Percentiles rank a stretch among this genome's conserved stretches.
These are phyloP conservation scores for Drosophila pseudoananassae DNA, from an alignment of 1,140 invertebrate genomes.

Conservation along the genomic window DNA sequence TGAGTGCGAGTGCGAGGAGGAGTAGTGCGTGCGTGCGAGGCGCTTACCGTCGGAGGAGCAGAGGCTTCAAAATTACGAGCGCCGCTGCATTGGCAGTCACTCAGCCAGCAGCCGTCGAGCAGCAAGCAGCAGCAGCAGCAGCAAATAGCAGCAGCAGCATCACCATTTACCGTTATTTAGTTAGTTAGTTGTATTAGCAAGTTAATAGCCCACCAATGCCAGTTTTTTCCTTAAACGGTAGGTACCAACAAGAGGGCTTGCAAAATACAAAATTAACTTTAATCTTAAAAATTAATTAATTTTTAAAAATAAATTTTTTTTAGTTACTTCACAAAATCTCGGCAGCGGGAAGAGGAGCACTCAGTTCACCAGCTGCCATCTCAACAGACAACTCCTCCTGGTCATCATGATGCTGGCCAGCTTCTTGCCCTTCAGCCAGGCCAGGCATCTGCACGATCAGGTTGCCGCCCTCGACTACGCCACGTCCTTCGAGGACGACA, in stretches of 20 bases:
- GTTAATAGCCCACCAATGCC: constrained; percentile 30
- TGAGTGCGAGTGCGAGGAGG: constrained; percentile 6
- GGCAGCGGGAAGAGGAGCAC: not conserved
- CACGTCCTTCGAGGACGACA: constrained; percentile 36
- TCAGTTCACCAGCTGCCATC: constrained; percentile 16
- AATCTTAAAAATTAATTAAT: no score
- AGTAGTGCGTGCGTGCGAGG: not conserved
- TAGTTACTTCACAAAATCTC: not conserved
- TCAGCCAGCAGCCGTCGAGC: constrained; percentile 46
- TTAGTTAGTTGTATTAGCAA: not conserved
- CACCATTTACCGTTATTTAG: not conserved
- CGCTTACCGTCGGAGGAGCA: not conserved
- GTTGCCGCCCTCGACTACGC: constrained; percentile 35
- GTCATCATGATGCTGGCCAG: constrained; percentile 45
- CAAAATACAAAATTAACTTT: no score
- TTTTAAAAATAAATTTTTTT: not conserved
- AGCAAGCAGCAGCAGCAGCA: not conserved
- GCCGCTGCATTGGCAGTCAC: constrained; percentile 40
- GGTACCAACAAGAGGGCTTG: not conserved
- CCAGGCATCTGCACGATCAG: constrained; percentile 56
- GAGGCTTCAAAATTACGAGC: constrained; percentile 34
- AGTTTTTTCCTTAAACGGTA: constrained; percentile 53
- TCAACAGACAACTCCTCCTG: constrained; percentile 17
- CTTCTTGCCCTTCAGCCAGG: constrained; percentile 33
- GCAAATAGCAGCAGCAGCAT: not conserved